Conservation (phyloP, 92 coral and sea anemone genomes). For the Virgularia gustaviana region DNA sequence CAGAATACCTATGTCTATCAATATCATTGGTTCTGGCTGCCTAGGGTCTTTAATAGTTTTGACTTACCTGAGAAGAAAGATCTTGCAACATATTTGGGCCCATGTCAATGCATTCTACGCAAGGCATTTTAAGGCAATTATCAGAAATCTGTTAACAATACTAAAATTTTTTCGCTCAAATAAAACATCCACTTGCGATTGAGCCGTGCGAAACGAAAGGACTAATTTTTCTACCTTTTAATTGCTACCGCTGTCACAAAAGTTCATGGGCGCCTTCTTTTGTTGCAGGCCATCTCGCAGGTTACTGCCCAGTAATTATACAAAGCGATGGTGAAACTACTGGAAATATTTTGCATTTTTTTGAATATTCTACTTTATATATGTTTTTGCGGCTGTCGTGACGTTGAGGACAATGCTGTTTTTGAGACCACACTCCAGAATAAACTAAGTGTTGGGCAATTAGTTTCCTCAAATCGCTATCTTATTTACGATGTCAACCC, state of each 20-base stretch:
- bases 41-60: too few species aligned
- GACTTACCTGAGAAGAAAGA: too few species aligned
- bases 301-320: background rate
- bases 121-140: background rate
- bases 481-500: conserved; percentile 95
- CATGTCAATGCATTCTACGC: too few species aligned
- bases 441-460: conserved; percentile 15
- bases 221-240: too few species aligned
- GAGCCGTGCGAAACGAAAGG: too few species aligned
- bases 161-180: background rate
- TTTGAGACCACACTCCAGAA: conserved; percentile 18
- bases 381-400: background rate
- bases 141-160: background rate
- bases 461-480: conserved; percentile 53
- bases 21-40: too few species aligned
- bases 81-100: conserved; percentile 8
- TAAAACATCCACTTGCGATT: too few species aligned
- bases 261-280: background rate
- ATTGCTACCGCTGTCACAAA: conserved; percentile 9
- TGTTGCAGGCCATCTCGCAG: background rate
- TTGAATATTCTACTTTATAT: background rate
- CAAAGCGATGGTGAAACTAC: conserved; percentile 9
- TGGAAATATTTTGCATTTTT: background rate
- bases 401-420: background rate
- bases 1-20: too few species aligned